These are phyloP conservation scores for Cephalopachus bancanus DNA, from an alignment of 2,797 vertebrate species.

Conservation along the genomic window DNA sequence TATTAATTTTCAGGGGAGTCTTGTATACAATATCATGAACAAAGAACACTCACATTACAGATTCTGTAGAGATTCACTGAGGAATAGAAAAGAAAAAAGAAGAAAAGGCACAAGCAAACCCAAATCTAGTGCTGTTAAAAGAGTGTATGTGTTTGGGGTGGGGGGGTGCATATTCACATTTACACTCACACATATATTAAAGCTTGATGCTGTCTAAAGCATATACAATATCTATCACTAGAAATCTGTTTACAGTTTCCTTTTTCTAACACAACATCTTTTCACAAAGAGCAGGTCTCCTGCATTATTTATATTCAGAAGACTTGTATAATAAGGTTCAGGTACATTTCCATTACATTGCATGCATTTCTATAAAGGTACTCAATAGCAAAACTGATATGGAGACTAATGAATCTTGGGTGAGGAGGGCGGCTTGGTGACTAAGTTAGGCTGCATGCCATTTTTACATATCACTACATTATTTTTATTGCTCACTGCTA, in stretches of 20 bases:
- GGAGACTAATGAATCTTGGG: slow-evolving; percentile 65
- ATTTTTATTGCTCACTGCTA: slow-evolving; percentile 64
- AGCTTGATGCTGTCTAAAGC: slow-evolving; percentile 58
- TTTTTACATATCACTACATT: slow-evolving; percentile 48
- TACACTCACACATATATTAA: not conserved
- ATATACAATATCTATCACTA: slow-evolving; percentile 61
- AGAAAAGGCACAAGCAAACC: not conserved
- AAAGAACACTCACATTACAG: slow-evolving; percentile 72
- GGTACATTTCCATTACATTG: slow-evolving; percentile 64
- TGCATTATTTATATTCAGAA: slow-evolving; percentile 82
- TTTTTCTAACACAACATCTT: slow-evolving; percentile 72
- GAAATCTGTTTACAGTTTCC: slow-evolving; percentile 71
- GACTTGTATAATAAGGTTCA: slow-evolving; percentile 73
- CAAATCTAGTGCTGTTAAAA: slow-evolving; percentile 22
- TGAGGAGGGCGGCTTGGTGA: not conserved
- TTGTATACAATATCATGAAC: slow-evolving; percentile 73
- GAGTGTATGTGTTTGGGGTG: not conserved
- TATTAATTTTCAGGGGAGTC: slow-evolving; percentile 78
- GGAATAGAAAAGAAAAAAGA: slow-evolving; percentile 49
- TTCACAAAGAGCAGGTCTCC: slow-evolving; percentile 66
- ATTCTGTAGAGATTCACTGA: slow-evolving; percentile 68
- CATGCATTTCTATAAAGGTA: slow-evolving; percentile 71
- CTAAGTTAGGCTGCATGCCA: not conserved
- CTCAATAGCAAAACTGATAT: slow-evolving; percentile 42
- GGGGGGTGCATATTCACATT: not conserved